A percentile compares a stretch with the other conserved stretches of the same genome.
These are phyloP conservation scores for Cydia strobilella DNA, from an alignment of 1,140 invertebrate genomes.

Conservation along the genomic window DNA sequence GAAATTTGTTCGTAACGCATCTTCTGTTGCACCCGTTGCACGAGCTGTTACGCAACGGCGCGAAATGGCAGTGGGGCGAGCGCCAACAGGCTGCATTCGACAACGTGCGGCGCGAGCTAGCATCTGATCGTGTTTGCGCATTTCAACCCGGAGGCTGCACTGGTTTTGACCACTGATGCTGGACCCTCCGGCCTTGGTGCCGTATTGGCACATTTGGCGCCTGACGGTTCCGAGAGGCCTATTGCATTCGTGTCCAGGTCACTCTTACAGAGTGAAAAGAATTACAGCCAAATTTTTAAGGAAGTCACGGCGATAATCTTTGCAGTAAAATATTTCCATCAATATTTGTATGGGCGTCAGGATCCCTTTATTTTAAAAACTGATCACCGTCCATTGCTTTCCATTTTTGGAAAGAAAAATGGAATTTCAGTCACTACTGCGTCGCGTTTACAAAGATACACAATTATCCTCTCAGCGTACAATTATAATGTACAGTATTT, in stretches of 20 bases:
- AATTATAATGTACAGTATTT: slow-evolving; percentile 45
- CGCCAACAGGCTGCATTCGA: slow-evolving; percentile 47
- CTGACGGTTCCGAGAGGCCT: slow-evolving; percentile 50
- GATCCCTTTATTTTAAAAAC: slow-evolving; percentile 44
- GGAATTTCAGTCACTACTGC: slow-evolving; percentile 41
- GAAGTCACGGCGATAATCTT: slow-evolving; percentile 78
- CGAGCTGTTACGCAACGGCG: slow-evolving; percentile 42
- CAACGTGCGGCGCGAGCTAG: slow-evolving; percentile 45
- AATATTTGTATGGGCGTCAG: slow-evolving; percentile 61
- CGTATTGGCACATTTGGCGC: slow-evolving; percentile 48
- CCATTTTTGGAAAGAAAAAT: slow-evolving; percentile 39
- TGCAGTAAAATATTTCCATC: slow-evolving; percentile 64
- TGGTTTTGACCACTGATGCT: slow-evolving; percentile 56
- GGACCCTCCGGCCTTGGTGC: slow-evolving; percentile 53
- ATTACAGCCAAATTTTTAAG: slow-evolving; percentile 76
- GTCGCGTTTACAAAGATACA: slow-evolving; percentile 43
- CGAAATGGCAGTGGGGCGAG: slow-evolving; percentile 41
- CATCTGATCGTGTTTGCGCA: slow-evolving; percentile 60
- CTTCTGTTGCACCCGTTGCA: slow-evolving; percentile 52
- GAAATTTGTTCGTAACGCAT: slow-evolving; percentile 63
- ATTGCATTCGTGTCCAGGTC: slow-evolving; percentile 72
- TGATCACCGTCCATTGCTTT: slow-evolving; percentile 40
- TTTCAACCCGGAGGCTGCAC: slow-evolving; percentile 57
- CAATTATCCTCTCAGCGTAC: slow-evolving; percentile 46
- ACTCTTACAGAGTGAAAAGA: slow-evolving; percentile 65